Conservation (phyloP, 2,797 vertebrate genomes). For the Falco concolor region DNA sequence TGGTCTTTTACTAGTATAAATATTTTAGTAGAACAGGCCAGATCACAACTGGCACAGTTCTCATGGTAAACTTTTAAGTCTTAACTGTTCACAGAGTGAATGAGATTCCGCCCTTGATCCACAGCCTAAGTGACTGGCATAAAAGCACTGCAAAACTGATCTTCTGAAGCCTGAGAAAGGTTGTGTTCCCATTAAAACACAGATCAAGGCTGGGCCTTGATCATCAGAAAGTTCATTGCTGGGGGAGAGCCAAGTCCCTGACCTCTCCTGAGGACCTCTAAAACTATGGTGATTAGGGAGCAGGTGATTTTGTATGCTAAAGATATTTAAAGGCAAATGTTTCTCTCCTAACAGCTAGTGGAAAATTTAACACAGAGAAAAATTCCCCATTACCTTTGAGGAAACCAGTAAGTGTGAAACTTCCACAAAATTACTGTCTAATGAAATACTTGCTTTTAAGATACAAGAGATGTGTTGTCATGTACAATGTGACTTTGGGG, state of each 20-base stretch:
- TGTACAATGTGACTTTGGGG: neutral
- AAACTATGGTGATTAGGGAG: neutral
- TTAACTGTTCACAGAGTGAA: conserved; percentile 4
- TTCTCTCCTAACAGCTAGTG: neutral
- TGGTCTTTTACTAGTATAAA: conserved; percentile 34
- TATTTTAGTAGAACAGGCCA: conserved; percentile 30
- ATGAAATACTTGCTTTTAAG: neutral
- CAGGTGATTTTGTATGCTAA: neutral
- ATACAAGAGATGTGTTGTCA: neutral
- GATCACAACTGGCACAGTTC: neutral
- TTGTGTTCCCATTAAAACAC: neutral
- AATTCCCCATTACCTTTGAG: neutral
- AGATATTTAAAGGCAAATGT: neutral
- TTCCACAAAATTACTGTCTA: neutral
- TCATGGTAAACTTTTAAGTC: neutral
- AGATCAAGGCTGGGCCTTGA: neutral
- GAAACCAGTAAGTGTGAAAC: neutral
- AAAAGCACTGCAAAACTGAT: neutral
- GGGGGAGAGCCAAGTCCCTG: neutral
- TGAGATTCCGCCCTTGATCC: neutral
- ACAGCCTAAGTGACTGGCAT: neutral
- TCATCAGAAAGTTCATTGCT: neutral
- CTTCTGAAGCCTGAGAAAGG: neutral
- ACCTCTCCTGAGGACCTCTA: neutral
- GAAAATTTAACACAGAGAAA: neutral